Conservation (phyloP, 1,140 invertebrate genomes). For the Lithobius niger region DNA sequence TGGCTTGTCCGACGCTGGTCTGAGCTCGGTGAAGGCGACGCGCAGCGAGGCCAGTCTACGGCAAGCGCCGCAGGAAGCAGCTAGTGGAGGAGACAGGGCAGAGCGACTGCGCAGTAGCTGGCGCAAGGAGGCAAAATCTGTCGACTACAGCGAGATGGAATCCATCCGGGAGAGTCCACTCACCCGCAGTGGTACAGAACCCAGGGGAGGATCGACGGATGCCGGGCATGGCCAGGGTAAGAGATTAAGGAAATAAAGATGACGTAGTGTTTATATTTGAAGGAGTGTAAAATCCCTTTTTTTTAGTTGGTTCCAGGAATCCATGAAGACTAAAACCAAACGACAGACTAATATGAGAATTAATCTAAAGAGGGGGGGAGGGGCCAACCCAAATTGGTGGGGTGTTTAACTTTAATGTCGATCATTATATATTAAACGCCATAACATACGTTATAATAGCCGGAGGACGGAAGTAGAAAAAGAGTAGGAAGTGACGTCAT, state of each 20-base stretch:
- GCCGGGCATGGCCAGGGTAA: constrained; percentile 10
- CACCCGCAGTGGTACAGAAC: neutral
- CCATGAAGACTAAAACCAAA: too few relatives aligned
- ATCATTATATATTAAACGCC: too few relatives aligned
- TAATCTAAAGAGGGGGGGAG: too few relatives aligned
- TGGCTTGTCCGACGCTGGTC: constrained; percentile 18
- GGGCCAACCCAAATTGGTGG: too few relatives aligned
- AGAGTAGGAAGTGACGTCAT: too few relatives aligned
- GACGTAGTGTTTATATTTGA: too few relatives aligned
- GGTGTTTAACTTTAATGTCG: too few relatives aligned
- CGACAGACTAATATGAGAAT: too few relatives aligned
- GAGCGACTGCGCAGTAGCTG: neutral
- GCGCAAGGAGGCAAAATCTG: constrained; percentile 41
- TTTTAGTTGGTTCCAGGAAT: too few relatives aligned
- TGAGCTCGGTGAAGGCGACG: constrained; percentile 14
- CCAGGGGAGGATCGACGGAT: constrained; percentile 36
- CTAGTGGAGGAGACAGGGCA: neutral
- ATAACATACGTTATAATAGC: too few relatives aligned
- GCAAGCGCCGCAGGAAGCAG: constrained; percentile 9
- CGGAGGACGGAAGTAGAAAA: too few relatives aligned
- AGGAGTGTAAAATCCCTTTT: too few relatives aligned
- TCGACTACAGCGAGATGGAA: constrained; percentile 56
- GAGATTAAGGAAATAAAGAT: constrained; percentile 24
- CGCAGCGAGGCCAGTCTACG: neutral
- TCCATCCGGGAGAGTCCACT: constrained; percentile 37